Conservation (phyloP, 2,797 vertebrate species). For the Chaunax sp. region DNA sequence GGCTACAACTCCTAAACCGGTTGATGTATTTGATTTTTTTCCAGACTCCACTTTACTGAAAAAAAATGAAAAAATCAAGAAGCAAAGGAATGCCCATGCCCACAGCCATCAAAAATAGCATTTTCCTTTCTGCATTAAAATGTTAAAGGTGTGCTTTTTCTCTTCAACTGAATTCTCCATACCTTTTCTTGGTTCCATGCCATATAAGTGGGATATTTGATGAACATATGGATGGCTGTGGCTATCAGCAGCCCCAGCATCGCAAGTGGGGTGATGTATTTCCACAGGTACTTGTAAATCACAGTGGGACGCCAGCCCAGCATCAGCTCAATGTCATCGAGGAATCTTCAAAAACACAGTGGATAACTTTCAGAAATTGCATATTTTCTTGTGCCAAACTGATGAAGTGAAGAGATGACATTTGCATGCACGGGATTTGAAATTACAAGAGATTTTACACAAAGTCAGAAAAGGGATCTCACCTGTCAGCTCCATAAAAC, state of each 20-base stretch:
- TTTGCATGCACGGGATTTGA: not conserved
- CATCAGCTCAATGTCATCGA: constrained; percentile 83
- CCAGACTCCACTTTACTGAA: not conserved
- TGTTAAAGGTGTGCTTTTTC: not conserved
- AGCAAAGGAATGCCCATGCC: not conserved
- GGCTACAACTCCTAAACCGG: no score
- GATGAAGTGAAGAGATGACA: not conserved
- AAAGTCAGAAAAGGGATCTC: constrained; percentile 25
- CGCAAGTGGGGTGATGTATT: constrained; percentile 81
- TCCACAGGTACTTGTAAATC: constrained; percentile 87
- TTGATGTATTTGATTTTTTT: not conserved
- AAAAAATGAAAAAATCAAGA: not conserved
- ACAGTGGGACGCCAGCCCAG: constrained; percentile 76
- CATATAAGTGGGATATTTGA: constrained; percentile 76
- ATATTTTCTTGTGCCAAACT: not conserved
- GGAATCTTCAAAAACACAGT: constrained; percentile 79
- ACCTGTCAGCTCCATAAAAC: constrained; percentile 88
- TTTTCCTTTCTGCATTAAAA: not conserved
- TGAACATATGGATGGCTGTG: constrained; percentile 70
- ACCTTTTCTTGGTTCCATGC: constrained; percentile 85
- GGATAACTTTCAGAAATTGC: not conserved
- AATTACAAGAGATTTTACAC: not conserved
- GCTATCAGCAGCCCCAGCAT: constrained; percentile 84
- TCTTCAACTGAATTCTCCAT: constrained; percentile 13
- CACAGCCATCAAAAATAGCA: not conserved